These are phyloP conservation scores for Drosophila colorata DNA, from an alignment of 2,888 invertebrate species.

Conservation along the genomic window DNA sequence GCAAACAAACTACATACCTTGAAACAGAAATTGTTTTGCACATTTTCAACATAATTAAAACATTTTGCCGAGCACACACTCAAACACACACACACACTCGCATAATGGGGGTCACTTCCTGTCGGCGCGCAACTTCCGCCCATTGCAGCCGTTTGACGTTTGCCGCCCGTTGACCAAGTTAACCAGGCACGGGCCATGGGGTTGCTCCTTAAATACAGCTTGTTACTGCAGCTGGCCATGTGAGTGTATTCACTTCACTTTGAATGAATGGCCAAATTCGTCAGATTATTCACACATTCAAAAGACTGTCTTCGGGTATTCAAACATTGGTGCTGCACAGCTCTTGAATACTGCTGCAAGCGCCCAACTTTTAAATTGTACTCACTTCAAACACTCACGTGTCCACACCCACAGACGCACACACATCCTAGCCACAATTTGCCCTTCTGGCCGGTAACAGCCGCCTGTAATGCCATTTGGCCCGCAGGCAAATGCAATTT, in stretches of 20 bases:
- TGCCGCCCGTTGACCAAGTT: slow-evolving; percentile 51
- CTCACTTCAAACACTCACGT: slow-evolving; percentile 12
- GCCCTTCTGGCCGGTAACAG: slow-evolving; percentile 13
- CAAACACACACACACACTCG: slow-evolving; percentile 4
- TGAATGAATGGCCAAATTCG: neutral
- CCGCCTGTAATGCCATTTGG: slow-evolving; percentile 48
- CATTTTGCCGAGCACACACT: slow-evolving; percentile 56
- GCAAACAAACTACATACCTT: slow-evolving; percentile 40
- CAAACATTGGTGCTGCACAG: slow-evolving; percentile 1
- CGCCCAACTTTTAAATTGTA: slow-evolving; percentile 6
- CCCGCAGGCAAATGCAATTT: slow-evolving; percentile 56
- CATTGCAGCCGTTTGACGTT: slow-evolving; percentile 48
- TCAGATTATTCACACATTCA: neutral
- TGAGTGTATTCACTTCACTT: slow-evolving; percentile 24
- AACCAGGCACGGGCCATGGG: slow-evolving; percentile 18
- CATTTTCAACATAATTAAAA: slow-evolving; percentile 76
- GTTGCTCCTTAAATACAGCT: slow-evolving; percentile 6
- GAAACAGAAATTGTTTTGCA: slow-evolving; percentile 61
- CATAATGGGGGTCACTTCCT: slow-evolving; percentile 64
- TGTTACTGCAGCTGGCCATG: slow-evolving; percentile 30
- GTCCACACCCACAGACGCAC: neutral
- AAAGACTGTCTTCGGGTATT: slow-evolving; percentile 3
- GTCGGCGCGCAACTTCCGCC: slow-evolving; percentile 70
- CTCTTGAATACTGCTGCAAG: slow-evolving; percentile 14
- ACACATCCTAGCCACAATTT: slow-evolving; percentile 15